Conservation (phyloP, 2,888 invertebrate genomes). For the Eutolmus rufibarbis region DNA sequence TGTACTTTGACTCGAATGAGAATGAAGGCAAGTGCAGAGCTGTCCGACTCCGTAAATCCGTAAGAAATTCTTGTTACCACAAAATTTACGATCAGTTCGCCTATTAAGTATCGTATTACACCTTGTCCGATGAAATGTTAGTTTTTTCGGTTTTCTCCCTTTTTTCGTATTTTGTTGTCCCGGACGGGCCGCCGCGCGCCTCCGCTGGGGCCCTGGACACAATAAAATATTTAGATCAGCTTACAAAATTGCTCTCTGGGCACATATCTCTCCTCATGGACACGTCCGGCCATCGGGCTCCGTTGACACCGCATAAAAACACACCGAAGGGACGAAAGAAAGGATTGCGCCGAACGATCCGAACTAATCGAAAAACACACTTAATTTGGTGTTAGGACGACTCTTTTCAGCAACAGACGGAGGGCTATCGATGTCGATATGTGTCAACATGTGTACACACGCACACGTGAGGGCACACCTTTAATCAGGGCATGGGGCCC, state of each 20-base stretch:
- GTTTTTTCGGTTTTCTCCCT: conserved; percentile 36
- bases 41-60: conserved; percentile 24
- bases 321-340: conserved; percentile 11
- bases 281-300: not conserved
- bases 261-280: conserved; percentile 16
- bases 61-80: conserved; percentile 49
- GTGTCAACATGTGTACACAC: conserved; percentile 44
- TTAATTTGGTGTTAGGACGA: conserved; percentile 37
- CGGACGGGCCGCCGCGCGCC: conserved; percentile 22
- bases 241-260: conserved; percentile 17
- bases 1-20: conserved; percentile 25
- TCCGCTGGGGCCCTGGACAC: not conserved
- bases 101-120: conserved; percentile 53
- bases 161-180: conserved; percentile 29
- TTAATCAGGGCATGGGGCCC: conserved; percentile 13
- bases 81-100: conserved; percentile 52
- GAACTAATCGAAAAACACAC: conserved; percentile 36
- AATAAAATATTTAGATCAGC: conserved; percentile 44
- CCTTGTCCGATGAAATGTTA: conserved; percentile 52
- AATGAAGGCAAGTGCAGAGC: conserved; percentile 37
- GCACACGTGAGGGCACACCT: conserved; percentile 12
- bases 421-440: conserved; percentile 43
- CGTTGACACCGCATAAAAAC: conserved; percentile 2
- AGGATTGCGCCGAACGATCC: not conserved
- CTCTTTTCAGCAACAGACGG: not conserved